These are phyloP conservation scores for Drosophila paulistorum DNA, from an alignment of 1,140 invertebrate species.

Conservation along the genomic window DNA sequence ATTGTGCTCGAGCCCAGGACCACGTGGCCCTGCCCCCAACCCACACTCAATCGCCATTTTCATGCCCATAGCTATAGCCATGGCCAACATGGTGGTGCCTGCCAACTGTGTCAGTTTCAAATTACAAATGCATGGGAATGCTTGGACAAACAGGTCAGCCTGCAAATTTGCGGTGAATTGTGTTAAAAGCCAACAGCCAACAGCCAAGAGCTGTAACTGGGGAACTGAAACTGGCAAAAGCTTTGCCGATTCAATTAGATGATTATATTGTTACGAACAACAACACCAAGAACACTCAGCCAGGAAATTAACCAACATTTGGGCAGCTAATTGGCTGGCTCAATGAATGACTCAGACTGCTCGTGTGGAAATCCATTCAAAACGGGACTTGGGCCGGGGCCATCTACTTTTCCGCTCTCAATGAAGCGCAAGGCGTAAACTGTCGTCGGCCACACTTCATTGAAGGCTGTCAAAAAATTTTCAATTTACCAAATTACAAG, in stretches of 20 bases:
- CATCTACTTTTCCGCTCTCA: conserved; percentile 38
- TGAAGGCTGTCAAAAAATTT: conserved; percentile 76
- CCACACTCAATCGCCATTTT: conserved; percentile 25
- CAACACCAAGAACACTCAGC: conserved; percentile 36
- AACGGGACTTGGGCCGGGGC: neutral
- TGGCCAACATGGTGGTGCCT: neutral
- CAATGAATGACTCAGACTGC: conserved; percentile 72
- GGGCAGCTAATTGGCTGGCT: conserved; percentile 78
- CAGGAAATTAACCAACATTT: conserved; percentile 79
- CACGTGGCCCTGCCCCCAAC: conserved; percentile 32
- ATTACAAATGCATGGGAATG: conserved; percentile 77
- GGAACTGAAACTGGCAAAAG: conserved; percentile 1
- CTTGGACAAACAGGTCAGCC: conserved; percentile 72
- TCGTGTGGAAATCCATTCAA: conserved; percentile 73
- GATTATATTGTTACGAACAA: conserved; percentile 69
- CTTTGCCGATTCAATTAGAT: conserved; percentile 72
- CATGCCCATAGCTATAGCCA: conserved; percentile 29
- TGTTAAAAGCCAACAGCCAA: conserved; percentile 10
- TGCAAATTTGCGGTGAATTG: conserved; percentile 64
- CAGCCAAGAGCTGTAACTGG: neutral
- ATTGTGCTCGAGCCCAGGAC: conserved; percentile 66
- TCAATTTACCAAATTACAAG: conserved; percentile 77
- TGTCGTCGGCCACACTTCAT: conserved; percentile 76
- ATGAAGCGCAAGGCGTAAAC: conserved; percentile 65
- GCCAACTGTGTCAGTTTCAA: conserved; percentile 76